Evolutionary conservation across 2,113 vertebrate genomes (phyloP), one percentile per base, ranked within the genome.

Genomic region (Passer montanus): DNA sequence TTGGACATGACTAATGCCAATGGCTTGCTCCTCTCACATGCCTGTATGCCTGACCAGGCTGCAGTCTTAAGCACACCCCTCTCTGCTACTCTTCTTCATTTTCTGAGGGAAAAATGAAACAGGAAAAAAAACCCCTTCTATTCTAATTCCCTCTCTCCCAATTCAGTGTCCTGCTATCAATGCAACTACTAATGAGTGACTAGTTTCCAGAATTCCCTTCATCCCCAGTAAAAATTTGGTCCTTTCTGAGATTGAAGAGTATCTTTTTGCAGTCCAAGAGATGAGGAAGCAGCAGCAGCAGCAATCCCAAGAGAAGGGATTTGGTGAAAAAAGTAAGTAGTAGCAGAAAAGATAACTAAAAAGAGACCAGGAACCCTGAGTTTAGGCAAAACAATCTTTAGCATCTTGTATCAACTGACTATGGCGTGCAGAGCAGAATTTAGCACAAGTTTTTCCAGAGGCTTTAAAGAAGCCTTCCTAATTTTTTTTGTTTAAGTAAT

Each of bases 271-370:
- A 70, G 79, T 72, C 76, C 86, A 70, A 88, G 46, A 81, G 7
- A 95, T 77, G 68, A 92, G 79, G 76, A 90, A 95, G 60, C 78
- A 95, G 64, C 64, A 95, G 43, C 84, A 94, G 91, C 90, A 96
- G 85, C 70, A 59, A 85, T 83, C 59, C 59, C 79, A 94, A 63
- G 18, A 92, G 55, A n/a, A 59, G 6, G 10, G 12, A 9, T 44
- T 27, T 77, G 55, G 86, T 63, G 31, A 89, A 77, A 85, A 75
- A 68, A 66, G 5, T 35, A 90, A 90, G 55, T 8, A 94, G 72
- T 3, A 84, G 47, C 47, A 90, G 72, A 31, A 82, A 59, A 84
- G 52, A 67, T 46, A 43, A 59, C 47, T 37, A 62, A 53, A 43
- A 90, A n/a, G 46, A 88, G 24, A 47, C 20, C 50, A 94, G 64